Conservation (phyloP, 2,888 invertebrate genomes). For the Spialia ferax region DNA sequence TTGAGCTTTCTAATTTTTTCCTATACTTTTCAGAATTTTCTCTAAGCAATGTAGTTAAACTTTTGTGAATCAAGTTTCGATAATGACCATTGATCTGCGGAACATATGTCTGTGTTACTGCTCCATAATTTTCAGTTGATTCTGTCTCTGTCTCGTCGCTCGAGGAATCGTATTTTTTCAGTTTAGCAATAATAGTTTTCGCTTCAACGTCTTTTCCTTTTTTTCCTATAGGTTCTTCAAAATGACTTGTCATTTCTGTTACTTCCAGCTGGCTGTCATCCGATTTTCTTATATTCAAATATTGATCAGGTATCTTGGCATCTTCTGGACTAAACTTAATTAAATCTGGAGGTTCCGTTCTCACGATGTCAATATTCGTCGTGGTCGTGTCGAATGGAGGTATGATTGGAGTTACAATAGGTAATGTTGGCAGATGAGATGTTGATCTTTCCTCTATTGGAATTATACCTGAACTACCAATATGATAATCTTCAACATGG, state of each 20-base stretch:
- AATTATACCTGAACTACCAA: slow-evolving; percentile 76
- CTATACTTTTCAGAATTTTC: slow-evolving; percentile 62
- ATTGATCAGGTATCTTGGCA: slow-evolving; percentile 72
- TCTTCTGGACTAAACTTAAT: slow-evolving; percentile 75
- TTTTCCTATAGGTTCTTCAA: slow-evolving; percentile 40
- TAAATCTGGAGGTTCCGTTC: slow-evolving; percentile 64
- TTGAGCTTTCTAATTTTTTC: slow-evolving; percentile 65
- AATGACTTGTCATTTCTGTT: slow-evolving; percentile 47
- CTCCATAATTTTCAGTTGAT: slow-evolving; percentile 28
- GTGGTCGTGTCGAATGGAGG: slow-evolving; percentile 55
- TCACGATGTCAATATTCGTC: slow-evolving; percentile 51
- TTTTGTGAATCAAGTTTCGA: slow-evolving; percentile 65
- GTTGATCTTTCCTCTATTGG: slow-evolving; percentile 57
- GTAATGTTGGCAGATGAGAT: slow-evolving; percentile 45
- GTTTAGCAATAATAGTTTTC: slow-evolving; percentile 59
- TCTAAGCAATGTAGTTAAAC: slow-evolving; percentile 56
- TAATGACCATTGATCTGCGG: slow-evolving; percentile 80
- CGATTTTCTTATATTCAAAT: slow-evolving; percentile 53
- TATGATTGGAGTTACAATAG: slow-evolving; percentile 52
- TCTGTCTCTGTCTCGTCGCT: slow-evolving; percentile 48
- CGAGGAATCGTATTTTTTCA: slow-evolving; percentile 60
- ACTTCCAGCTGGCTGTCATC: slow-evolving; percentile 42
- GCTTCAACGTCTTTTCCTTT: slow-evolving; percentile 48
- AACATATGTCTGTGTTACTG: slow-evolving; percentile 60
- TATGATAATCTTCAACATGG: slow-evolving; percentile 73